phyloP scores from a whole-genome alignment of 1,140 invertebrate genomes.

The Leptinotarsa defecta region DNA sequence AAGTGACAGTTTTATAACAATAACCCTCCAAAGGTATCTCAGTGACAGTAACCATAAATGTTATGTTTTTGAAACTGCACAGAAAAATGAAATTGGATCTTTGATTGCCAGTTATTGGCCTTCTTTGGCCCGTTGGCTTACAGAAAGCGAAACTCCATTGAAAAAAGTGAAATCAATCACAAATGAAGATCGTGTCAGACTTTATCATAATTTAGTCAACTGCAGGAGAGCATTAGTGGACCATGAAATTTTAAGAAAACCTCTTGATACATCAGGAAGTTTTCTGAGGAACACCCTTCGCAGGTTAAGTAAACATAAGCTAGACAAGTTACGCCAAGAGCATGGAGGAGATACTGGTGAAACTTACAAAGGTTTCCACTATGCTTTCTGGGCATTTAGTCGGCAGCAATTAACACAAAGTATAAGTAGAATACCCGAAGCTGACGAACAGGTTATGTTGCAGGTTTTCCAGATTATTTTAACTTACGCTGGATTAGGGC shows the following conservation, averaged over 20 bases:
- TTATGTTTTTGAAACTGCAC: slow-evolving; percentile 89
- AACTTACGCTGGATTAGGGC: slow-evolving; percentile 82
- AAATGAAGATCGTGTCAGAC: slow-evolving; percentile 79
- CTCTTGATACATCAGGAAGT: slow-evolving; percentile 74
- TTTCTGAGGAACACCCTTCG: slow-evolving; percentile 87
- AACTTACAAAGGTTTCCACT: slow-evolving; percentile 85
- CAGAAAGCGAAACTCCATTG: slow-evolving; percentile 76
- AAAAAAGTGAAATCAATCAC: slow-evolving; percentile 68
- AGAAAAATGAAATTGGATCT: slow-evolving; percentile 90
- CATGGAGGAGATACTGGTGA: slow-evolving; percentile 76
- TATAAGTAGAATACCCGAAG: slow-evolving; percentile 81
- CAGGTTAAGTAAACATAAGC: slow-evolving; percentile 82
- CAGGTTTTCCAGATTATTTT: slow-evolving; percentile 78
- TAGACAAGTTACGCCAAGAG: slow-evolving; percentile 84
- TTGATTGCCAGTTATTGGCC: slow-evolving; percentile 91
- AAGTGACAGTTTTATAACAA: slow-evolving; percentile 88
- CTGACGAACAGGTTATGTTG: slow-evolving; percentile 82
- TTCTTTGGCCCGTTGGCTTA: slow-evolving; percentile 81
- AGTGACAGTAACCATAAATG: slow-evolving; percentile 77
- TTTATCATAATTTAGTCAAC: slow-evolving; percentile 81
- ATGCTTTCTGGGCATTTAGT: slow-evolving; percentile 89
- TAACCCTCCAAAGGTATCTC: slow-evolving; percentile 70
- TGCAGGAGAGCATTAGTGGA: slow-evolving; percentile 83
- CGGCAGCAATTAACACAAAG: slow-evolving; percentile 79
- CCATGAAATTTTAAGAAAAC: slow-evolving; percentile 78